Evolutionary conservation across 1,140 invertebrate genomes (phyloP).

Genomic region (Aphelenchoides fujianensis): DNA sequence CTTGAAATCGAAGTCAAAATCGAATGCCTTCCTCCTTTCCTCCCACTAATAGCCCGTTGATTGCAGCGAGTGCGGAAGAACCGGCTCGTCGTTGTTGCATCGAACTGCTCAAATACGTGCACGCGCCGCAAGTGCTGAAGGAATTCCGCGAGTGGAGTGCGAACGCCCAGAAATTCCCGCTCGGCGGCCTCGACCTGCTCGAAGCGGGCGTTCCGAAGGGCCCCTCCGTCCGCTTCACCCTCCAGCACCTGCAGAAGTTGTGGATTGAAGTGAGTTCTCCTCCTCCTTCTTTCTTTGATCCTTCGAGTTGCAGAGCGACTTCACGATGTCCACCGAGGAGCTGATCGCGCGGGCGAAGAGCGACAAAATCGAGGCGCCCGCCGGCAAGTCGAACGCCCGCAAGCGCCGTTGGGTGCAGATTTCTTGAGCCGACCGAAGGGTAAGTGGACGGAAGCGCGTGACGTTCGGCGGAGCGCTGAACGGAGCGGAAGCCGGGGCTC

Average conservation of each 20-base stretch:
- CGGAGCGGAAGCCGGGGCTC: no score
- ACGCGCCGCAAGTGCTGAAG: conserved; percentile 68
- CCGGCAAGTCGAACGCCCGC: conserved; percentile 4
- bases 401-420: conserved; percentile 26
- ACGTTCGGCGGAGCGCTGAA: no score
- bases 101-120: conserved; percentile 81
- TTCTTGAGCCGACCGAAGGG: neutral
- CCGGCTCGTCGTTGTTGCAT: conserved; percentile 70
- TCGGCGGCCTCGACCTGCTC: conserved; percentile 46
- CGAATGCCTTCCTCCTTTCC: no score
- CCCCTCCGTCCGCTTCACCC: conserved; percentile 32
- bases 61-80: no score
- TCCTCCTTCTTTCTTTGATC: no score
- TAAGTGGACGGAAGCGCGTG: neutral
- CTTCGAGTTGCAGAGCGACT: conserved; percentile 56
- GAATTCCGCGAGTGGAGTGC: conserved; percentile 73
- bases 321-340: conserved; percentile 35
- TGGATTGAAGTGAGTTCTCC: conserved; percentile 23
- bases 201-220: conserved; percentile 48
- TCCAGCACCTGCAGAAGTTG: conserved; percentile 23
- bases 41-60: no score
- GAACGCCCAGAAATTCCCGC: conserved; percentile 40
- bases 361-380: conserved; percentile 11
- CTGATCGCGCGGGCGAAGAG: conserved; percentile 40
- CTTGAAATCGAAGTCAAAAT: no score